Evolutionary conservation across 1,140 invertebrate genomes (phyloP), one percentile per base, ranked within the genome.

Genomic region (Solenopsis fugax): DNA sequence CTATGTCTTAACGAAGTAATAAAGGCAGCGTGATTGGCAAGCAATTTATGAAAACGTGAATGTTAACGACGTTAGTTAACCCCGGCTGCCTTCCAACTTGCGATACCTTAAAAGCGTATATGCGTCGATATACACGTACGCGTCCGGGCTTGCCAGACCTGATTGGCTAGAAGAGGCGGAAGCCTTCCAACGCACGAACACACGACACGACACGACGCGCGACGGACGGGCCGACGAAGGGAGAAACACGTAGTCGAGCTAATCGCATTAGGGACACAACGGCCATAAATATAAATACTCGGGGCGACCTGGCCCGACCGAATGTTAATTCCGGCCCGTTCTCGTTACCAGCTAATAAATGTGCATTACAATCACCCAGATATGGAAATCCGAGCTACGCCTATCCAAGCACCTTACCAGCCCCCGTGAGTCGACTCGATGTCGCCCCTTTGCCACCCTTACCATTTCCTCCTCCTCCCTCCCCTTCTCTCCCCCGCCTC

Each of bases 321-420:
- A 93, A 93, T 92, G 93, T 92, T 94, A 93, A 93, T 94, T 93
- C 80, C 86, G 78, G 87, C 88, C 85, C 81, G 91, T 90, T 86
- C 89, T 88, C 89, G 91, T 90, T 87, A 85, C 87, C 78, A 90
- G 73, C 87, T 93, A 93, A 93, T 93, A 93, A 95, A 95, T 93
- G 94, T 93, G 90, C 93, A 93, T 94, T 93, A 93, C 91, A 94
- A 94, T 93, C 93, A 91, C 89, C 92, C 91, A 93, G 93, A 93
- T 93, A 95, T 94, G 94, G 90, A 94, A 95, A 94, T 95, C 93
- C 88, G 48, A 77, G 88, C 89, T 91, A 92, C 89, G 91, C 88
- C 87, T 91, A 84, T 87, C 85, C 88, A 90, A 90, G 89, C 78
- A 90, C 85, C 78, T 90, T 90, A 90, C 78, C 65, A 64, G 62